phyloP scores from a whole-genome alignment of 2,888 invertebrate species.

The Lissonota sp. region DNA sequence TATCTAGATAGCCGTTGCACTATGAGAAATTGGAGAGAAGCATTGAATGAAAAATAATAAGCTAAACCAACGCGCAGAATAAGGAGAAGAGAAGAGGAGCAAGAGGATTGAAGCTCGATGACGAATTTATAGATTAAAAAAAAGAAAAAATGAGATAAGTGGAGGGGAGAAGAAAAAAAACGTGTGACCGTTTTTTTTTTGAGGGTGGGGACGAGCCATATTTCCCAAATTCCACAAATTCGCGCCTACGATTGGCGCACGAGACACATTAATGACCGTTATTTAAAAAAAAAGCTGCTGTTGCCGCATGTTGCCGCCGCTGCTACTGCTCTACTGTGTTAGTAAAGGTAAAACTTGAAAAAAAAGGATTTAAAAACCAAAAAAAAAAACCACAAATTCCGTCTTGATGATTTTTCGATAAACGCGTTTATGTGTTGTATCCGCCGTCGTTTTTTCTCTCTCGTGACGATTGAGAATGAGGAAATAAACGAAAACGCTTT shows the following conservation, averaged over 20 bases:
- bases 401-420: slow-evolving; percentile 64
- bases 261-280: not conserved
- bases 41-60: slow-evolving; percentile 33
- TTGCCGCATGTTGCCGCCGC: slow-evolving; percentile 19
- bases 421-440: slow-evolving; percentile 57
- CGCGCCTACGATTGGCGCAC: slow-evolving; percentile 68
- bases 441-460: slow-evolving; percentile 67
- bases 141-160: slow-evolving; percentile 16
- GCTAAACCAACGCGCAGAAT: slow-evolving; percentile 33
- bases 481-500: slow-evolving; percentile 60
- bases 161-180: slow-evolving; percentile 24
- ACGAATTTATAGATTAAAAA: slow-evolving; percentile 29
- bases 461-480: slow-evolving; percentile 59
- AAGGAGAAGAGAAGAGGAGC: slow-evolving; percentile 18
- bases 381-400: slow-evolving; percentile 59
- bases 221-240: slow-evolving; percentile 29
- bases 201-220: slow-evolving; percentile 11
- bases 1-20: slow-evolving; percentile 62
- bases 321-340: slow-evolving; percentile 51
- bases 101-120: slow-evolving; percentile 35
- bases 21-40: slow-evolving; percentile 57
- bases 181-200: slow-evolving; percentile 30
- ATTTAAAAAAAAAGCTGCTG: slow-evolving; percentile 38
- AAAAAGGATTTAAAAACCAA: slow-evolving; percentile 18
- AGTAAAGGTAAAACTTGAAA: slow-evolving; percentile 18